A percentile compares a stretch with the other conserved stretches of the same genome.
Conservation (phyloP, 2,797 vertebrate genomes). For the Argya squamiceps region DNA sequence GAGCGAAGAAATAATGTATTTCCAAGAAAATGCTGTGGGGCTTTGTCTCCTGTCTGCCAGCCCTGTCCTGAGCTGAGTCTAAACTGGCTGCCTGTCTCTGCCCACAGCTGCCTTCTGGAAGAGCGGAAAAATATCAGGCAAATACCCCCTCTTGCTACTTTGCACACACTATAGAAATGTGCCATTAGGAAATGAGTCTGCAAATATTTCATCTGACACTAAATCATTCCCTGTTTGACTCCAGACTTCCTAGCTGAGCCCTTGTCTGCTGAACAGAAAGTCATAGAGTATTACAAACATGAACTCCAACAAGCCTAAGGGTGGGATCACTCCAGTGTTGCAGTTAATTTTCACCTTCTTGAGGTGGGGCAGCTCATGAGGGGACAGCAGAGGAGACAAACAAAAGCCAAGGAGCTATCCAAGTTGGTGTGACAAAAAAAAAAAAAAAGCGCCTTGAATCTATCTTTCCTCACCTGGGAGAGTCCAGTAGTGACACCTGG, state of each 20-base stretch:
- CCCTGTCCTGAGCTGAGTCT: neutral
- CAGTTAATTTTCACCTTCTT: neutral
- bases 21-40: neutral
- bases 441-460: neutral
- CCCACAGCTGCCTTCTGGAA: neutral
- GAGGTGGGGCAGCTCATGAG: neutral
- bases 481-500: neutral
- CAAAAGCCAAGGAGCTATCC: neutral
- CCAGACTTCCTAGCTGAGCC: neutral
- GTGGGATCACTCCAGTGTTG: neutral
- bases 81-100: neutral
- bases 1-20: neutral
- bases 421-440: neutral
- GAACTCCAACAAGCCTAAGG: neutral
- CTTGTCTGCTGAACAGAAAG: neutral
- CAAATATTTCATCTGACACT: neutral
- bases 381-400: neutral
- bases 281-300: neutral
- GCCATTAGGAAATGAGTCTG: neutral
- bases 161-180: neutral
- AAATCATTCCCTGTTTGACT: neutral
- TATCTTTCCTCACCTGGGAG: neutral
- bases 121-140: neutral
- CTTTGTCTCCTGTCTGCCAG: neutral
- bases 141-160: neutral